These are phyloP conservation scores for Nettapus auritus DNA, from an alignment of 2,113 vertebrate species.

Conservation along the genomic window DNA sequence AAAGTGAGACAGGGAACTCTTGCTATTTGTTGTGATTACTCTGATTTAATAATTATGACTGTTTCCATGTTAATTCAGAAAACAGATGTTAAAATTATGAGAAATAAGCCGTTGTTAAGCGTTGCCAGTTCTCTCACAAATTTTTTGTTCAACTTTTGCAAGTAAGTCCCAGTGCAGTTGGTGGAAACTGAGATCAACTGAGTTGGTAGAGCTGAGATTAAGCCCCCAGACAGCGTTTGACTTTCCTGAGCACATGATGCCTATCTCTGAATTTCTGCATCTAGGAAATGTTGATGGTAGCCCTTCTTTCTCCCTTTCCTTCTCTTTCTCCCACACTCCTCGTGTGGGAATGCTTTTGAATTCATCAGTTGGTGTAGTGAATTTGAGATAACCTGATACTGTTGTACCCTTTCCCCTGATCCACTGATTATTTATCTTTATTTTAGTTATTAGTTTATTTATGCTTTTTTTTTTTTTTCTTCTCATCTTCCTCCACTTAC, in stretches of 20 bases:
- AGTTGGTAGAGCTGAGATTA: not conserved
- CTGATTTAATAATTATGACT: slow-evolving; percentile 39
- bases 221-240: not conserved
- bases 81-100: slow-evolving; percentile 42
- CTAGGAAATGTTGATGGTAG: not conserved
- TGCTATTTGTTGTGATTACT: slow-evolving; percentile 24
- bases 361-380: not conserved
- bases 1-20: not conserved
- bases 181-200: not conserved
- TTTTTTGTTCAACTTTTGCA: not conserved
- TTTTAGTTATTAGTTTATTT: not conserved
- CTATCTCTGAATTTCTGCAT: not conserved
- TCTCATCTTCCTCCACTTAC: not conserved
- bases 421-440: not conserved
- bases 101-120: not conserved
- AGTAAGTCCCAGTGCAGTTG: not conserved
- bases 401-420: not conserved
- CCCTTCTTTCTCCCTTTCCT: not conserved
- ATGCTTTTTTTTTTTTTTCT: not conserved
- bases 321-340: not conserved
- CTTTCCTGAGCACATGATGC: rapidly evolving
- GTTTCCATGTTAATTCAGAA: slow-evolving; percentile 4
- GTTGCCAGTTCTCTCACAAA: not conserved
- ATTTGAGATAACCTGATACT: not conserved
- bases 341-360: not conserved